These are phyloP conservation scores for Nomada ferruginata DNA, from an alignment of 2,888 invertebrate genomes.

Conservation along the genomic window DNA sequence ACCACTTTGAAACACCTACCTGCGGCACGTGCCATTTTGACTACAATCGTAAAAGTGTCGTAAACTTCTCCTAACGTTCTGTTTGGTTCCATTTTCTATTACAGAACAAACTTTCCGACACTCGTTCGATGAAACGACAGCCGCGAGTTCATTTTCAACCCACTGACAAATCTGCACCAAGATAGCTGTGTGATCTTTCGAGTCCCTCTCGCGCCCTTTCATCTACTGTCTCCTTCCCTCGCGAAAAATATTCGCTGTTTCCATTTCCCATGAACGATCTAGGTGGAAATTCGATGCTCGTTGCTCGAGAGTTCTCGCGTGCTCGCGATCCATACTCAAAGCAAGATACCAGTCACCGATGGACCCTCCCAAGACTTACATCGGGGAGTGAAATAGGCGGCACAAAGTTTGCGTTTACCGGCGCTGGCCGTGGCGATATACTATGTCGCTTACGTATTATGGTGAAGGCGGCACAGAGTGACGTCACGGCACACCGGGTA, in stretches of 20 bases:
- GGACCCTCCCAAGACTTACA: conserved; percentile 23
- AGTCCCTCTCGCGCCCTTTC: conserved; percentile 40
- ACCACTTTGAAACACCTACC: neutral
- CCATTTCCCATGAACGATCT: neutral
- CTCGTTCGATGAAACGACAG: too few relatives aligned
- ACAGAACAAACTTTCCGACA: too few relatives aligned
- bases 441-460: conserved; percentile 40
- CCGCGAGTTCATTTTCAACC: neutral
- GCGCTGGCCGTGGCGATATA: conserved; percentile 35
- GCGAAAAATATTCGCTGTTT: neutral
- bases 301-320: conserved; percentile 5
- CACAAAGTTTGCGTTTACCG: conserved; percentile 54
- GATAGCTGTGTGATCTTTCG: neutral
- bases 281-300: neutral
- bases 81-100: neutral
- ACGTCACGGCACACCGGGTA: conserved; percentile 62
- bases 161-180: neutral
- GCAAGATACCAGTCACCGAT: conserved; percentile 10
- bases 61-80: neutral
- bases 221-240: conserved; percentile 21
- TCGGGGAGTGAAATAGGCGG: conserved; percentile 54
- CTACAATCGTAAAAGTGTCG: conserved; percentile 8
- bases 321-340: neutral
- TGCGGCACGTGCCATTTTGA: neutral
- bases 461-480: conserved; percentile 49